Conservation (phyloP, 2,113 vertebrate genomes). For the Thamnaconus septentrionalis region DNA sequence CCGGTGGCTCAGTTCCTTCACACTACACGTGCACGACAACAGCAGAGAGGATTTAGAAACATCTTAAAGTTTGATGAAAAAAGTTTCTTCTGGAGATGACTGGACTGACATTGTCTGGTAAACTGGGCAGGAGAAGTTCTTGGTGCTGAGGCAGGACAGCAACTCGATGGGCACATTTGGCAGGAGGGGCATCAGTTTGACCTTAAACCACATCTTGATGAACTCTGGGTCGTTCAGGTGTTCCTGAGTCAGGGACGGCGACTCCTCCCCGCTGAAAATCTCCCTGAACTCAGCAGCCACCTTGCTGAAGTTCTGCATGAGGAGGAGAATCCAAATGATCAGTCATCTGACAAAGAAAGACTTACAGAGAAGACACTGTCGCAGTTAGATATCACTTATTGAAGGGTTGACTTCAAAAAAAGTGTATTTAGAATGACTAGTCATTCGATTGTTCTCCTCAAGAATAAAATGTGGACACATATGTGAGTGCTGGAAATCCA, state of each 20-base stretch:
- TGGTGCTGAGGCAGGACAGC: constrained; percentile 74
- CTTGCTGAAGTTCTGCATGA: constrained; percentile 64
- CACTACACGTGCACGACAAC: constrained; percentile 42
- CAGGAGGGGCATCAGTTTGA: constrained; percentile 70
- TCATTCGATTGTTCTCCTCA: too few species aligned
- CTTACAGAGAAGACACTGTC: too few species aligned
- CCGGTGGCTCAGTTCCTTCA: constrained; percentile 53
- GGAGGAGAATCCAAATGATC: background rate
- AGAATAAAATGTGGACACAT: too few species aligned
- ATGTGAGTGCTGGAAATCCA: too few species aligned
- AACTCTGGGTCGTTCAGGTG: constrained; percentile 64
- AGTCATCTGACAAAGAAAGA: too few species aligned
- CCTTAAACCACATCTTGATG: constrained; percentile 72
- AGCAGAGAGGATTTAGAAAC: background rate
- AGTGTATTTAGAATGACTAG: too few species aligned
- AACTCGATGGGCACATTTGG: constrained; percentile 41
- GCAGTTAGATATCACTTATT: too few species aligned
- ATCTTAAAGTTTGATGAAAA: background rate
- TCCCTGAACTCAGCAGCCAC: constrained; percentile 48
- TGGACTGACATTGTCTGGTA: constrained; percentile 74
- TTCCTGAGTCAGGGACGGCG: constrained; percentile 40
- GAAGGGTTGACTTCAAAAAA: too few species aligned
- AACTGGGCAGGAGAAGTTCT: constrained; percentile 74
- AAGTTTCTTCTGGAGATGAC: background rate
- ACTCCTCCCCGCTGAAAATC: constrained; percentile 44